Base-by-base conservation (phyloP, 1,140 invertebrate genomes). In the Magallana gigas region DNA sequence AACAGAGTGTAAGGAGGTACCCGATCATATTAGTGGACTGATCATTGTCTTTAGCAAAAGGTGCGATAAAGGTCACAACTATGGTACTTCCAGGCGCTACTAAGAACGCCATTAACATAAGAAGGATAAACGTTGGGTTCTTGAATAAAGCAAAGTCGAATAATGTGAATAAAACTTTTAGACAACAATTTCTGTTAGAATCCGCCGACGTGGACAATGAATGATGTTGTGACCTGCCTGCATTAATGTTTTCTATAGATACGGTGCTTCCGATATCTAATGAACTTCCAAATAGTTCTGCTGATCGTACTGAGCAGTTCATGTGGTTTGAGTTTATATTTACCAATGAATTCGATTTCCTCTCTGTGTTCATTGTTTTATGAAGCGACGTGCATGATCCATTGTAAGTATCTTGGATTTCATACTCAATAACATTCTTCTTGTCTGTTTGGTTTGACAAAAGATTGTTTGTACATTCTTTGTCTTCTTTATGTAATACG, bases 111-210 rank as follows among this genome's bases (percentile, higher is more conserved):
- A 57, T 57, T 8, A 56, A 16, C 59, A 87, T 87, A 3, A 83
- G 58, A 57, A 83, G 57, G 57, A 83, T 23, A 48, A 64, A 68
- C 56, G 68, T 71, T 16, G 60, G 56, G 84, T 23, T 23, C 8
- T 87, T 84, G 64, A 87, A 84, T 23, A 87, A 36, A 11, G 48
- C 11, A 58, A 56, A 83, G 58, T 87, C 23, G 12, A 68, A 83
- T 29, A 87, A 57, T 16, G 12, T 14, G 16, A 36, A 57, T 6
- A 87, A 56, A 59, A 71, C 29, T 7, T 16, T 36, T 9, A 60
- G 29, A 7, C 68, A 57, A 29, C 60, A 64, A 71, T 83, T 58
- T 57, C 57, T 83, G 4, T 57, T 29, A 16, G 68, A 29, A 62
- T 36, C n/a, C 36, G 36, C 11, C n/a, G 12, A 0, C 9, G 3